Evolutionary conservation across 2,797 vertebrate species (phyloP).

Genomic region (Orestias chungarensis): DNA sequence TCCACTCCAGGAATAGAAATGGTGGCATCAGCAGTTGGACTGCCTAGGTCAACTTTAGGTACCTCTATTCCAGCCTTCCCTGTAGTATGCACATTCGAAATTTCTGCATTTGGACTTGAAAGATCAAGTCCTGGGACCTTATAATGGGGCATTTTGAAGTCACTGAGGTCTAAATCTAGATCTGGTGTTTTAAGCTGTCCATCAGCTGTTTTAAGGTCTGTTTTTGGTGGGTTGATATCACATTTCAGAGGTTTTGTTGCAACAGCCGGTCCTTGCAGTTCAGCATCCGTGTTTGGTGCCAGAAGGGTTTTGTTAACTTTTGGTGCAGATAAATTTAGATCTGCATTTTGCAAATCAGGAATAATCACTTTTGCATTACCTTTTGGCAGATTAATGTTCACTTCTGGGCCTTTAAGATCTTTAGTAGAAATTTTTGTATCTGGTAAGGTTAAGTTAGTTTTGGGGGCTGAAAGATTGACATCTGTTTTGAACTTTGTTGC

Average conservation of each 20-base stretch:
- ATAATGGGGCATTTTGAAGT: constrained; percentile 65
- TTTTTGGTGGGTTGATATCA: constrained; percentile 28
- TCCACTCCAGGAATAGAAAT: constrained; percentile 39
- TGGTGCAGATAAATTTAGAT: constrained; percentile 49
- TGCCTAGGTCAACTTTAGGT: constrained; percentile 32
- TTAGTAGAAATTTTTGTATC: constrained; percentile 33
- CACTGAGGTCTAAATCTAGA: constrained; percentile 56
- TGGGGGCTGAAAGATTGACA: constrained; percentile 31
- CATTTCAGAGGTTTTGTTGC: constrained; percentile 44
- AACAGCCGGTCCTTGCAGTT: constrained; percentile 39
- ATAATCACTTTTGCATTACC: constrained; percentile 35
- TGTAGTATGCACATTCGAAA: constrained; percentile 39
- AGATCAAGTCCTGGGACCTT: constrained; percentile 59
- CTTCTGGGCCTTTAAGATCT: constrained; percentile 20
- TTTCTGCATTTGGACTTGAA: constrained; percentile 45
- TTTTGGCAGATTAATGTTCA: constrained; percentile 46
- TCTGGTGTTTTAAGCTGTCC: constrained; percentile 59
- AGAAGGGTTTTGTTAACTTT: constrained; percentile 46
- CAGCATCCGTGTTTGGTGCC: no score
- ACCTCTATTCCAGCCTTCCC: constrained; percentile 40
- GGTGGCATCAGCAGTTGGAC: constrained; percentile 18
- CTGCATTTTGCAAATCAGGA: constrained; percentile 33
- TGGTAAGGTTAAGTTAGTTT: constrained; percentile 32
- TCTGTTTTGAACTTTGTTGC: constrained; percentile 34
- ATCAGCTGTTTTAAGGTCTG: constrained; percentile 31